Evolutionary conservation across 2,888 invertebrate genomes (phyloP).

Genomic region (Lycophotia porphyrea): DNA sequence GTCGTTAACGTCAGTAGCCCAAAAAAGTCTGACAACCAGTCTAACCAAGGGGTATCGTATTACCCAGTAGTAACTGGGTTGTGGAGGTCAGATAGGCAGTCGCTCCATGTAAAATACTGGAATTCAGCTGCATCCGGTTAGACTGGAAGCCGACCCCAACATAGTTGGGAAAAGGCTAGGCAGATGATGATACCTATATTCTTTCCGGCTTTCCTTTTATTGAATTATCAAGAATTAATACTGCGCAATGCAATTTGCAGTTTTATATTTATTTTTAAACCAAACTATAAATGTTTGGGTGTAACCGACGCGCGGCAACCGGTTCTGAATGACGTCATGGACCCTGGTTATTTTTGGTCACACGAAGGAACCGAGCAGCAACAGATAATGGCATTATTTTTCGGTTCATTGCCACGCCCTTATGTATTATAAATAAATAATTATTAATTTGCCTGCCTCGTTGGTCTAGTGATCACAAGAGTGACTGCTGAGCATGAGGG

Average conservation of each 20-base stretch:
- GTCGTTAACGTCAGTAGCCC: too few relatives aligned
- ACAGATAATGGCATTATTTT: slow-evolving; percentile 44
- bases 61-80: too few relatives aligned
- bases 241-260: neutral
- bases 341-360: slow-evolving; percentile 35
- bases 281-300: slow-evolving; percentile 7
- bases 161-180: too few relatives aligned
- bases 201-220: neutral
- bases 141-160: too few relatives aligned
- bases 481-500: neutral
- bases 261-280: neutral
- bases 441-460: neutral
- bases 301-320: slow-evolving; percentile 1
- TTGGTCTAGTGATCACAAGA: neutral
- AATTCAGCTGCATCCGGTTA: too few relatives aligned
- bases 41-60: too few relatives aligned
- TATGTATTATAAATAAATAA: neutral
- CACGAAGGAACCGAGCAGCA: slow-evolving; percentile 5
- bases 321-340: slow-evolving; percentile 39
- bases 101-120: too few relatives aligned
- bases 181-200: too few relatives aligned
- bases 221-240: neutral
- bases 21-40: too few relatives aligned
- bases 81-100: too few relatives aligned
- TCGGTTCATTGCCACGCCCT: slow-evolving; percentile 13